phyloP scores from a whole-genome alignment of 23 tunicate species.

The Styela clava region DNA sequence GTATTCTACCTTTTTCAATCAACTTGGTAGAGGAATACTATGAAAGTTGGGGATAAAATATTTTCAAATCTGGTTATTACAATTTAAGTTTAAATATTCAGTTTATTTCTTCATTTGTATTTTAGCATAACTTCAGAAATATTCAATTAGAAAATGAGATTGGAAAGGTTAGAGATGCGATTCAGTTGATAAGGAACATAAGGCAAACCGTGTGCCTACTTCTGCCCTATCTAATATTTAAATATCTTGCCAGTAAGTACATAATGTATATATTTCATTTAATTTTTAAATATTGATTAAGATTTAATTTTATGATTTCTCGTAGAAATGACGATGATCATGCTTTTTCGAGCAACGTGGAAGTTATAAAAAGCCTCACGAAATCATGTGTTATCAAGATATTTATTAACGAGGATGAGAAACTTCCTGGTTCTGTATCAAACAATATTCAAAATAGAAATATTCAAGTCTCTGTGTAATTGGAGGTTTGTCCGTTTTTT shows the following conservation, averaged over 20 bases:
- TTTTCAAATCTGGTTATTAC: no score
- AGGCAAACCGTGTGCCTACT: conserved; percentile 12
- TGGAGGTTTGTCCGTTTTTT: neutral
- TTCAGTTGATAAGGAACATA: conserved; percentile 12
- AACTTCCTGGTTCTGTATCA: neutral
- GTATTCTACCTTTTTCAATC: no score
- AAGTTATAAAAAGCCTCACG: neutral
- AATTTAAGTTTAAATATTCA: no score
- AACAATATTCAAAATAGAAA: no score
- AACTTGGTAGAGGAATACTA: no score
- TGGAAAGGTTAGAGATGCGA: neutral
- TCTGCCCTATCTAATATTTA: neutral
- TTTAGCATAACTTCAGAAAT: conserved; percentile 1
- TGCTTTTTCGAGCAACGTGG: neutral
- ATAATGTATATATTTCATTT: no score
- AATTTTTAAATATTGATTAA: no score
- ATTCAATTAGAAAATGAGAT: conserved; percentile 1
- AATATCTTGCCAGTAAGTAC: conserved; percentile 15
- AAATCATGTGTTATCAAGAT: neutral
- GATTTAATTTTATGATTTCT: no score
- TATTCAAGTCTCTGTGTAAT: neutral
- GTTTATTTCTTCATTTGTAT: no score
- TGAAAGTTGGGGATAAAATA: no score
- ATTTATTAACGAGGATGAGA: no score
- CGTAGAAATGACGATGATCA: neutral